Conservation (phyloP, 2,113 vertebrate species). For the Colinus virginianus region DNA sequence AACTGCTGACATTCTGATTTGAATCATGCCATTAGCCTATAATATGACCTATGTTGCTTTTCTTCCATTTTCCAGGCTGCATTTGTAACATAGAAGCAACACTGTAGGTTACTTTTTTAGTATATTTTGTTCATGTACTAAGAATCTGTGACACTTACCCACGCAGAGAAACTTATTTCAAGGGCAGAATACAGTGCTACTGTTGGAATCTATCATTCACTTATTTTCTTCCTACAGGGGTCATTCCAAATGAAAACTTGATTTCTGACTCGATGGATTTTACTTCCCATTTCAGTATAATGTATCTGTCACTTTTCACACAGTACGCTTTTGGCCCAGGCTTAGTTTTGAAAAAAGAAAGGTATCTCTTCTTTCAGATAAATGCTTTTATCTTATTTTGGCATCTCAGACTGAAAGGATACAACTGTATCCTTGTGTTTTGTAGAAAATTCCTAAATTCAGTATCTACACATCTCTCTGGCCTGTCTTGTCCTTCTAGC, state of each 20-base stretch:
- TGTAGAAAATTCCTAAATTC: background rate
- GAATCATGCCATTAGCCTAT: background rate
- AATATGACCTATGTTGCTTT: background rate
- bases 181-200: background rate
- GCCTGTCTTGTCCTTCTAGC: background rate
- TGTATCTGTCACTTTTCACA: background rate
- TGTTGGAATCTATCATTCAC: background rate
- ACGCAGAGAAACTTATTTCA: background rate
- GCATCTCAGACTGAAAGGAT: background rate
- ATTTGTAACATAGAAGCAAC: background rate
- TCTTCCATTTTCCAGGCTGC: background rate
- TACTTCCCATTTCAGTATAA: background rate
- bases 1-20: background rate
- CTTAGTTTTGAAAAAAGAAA: background rate
- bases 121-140: background rate
- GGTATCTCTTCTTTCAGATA: background rate
- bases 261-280: background rate
- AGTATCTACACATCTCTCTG: background rate
- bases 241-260: background rate
- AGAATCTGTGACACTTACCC: background rate
- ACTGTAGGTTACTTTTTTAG: background rate
- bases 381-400: constrained; percentile 19
- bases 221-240: background rate
- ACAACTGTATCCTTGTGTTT: background rate
- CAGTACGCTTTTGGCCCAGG: background rate